Conservation (phyloP, 2,113 vertebrate genomes). For the Chascanopsetta lugubris region DNA sequence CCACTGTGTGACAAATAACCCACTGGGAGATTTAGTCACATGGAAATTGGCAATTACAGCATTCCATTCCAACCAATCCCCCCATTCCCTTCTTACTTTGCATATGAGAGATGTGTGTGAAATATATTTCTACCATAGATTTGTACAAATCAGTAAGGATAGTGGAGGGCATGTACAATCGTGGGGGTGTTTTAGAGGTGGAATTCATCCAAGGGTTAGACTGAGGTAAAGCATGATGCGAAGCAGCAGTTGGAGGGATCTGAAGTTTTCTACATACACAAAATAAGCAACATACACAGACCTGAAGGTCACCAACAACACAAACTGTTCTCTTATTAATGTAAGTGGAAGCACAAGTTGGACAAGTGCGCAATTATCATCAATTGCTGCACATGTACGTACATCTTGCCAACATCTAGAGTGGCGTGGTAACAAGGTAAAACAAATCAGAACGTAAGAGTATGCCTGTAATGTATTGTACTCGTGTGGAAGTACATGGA, state of each 20-base stretch:
- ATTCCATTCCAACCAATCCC: slow-evolving; percentile 26
- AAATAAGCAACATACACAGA: background rate
- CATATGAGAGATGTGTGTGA: slow-evolving; percentile 10
- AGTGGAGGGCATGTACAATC: background rate
- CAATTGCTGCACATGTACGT: background rate
- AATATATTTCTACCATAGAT: background rate
- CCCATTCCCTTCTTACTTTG: slow-evolving; percentile 18
- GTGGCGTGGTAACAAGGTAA: slow-evolving; percentile 1
- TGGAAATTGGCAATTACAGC: slow-evolving; percentile 46
- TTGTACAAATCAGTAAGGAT: background rate
- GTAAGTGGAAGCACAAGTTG: background rate
- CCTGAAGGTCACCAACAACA: slow-evolving; percentile 3
- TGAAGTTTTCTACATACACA: background rate
- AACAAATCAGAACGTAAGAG: slow-evolving; percentile 7
- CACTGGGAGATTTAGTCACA: slow-evolving; percentile 25
- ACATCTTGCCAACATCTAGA: background rate
- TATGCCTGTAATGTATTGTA: background rate
- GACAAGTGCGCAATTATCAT: slow-evolving; percentile 2
- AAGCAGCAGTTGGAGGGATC: background rate
- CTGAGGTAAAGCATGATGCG: background rate
- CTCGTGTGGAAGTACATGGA: background rate
- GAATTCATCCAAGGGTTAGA: background rate
- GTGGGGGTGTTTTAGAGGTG: background rate
- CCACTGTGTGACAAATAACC: slow-evolving; percentile 32
- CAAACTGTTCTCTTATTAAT: background rate